phyloP scores from a whole-genome alignment of 2,888 invertebrate genomes.

The Branchellion lobata region DNA sequence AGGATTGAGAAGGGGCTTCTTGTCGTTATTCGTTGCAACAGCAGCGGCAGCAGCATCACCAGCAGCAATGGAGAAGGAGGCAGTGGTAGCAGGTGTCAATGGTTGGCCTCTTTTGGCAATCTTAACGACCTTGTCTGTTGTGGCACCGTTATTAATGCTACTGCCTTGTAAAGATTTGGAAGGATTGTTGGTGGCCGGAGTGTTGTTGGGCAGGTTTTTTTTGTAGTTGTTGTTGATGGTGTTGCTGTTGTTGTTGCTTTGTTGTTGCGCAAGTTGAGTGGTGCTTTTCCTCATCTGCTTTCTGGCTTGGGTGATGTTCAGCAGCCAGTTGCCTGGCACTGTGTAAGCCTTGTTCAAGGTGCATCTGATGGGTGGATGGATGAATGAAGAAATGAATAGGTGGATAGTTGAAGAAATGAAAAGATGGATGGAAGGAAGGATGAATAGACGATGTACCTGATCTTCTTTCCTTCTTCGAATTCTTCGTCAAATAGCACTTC shows the following conservation, averaged over 20 bases:
- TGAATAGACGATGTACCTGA: conserved; percentile 6
- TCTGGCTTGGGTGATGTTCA: no score
- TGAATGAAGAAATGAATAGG: neutral
- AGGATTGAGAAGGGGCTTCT: no score
- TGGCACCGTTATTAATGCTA: neutral
- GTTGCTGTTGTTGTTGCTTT: neutral
- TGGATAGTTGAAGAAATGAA: neutral
- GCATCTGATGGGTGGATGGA: no score
- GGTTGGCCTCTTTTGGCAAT: neutral
- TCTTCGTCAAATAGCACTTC: conserved; percentile 79
- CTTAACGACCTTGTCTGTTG: no score
- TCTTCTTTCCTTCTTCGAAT: conserved; percentile 70
- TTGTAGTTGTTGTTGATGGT: neutral
- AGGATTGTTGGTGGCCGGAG: neutral
- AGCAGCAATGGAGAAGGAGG: no score
- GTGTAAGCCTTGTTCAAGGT: neutral
- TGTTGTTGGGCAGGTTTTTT: neutral
- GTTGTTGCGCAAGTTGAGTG: no score
- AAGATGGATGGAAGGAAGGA: neutral
- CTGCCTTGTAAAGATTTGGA: neutral
- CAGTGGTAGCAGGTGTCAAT: neutral
- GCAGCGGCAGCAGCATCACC: no score
- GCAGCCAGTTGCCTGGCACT: neutral
- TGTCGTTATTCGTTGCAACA: no score
- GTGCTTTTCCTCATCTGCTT: no score